Conservation (phyloP, 2,113 vertebrate species). For the Cavia porcellus region DNA sequence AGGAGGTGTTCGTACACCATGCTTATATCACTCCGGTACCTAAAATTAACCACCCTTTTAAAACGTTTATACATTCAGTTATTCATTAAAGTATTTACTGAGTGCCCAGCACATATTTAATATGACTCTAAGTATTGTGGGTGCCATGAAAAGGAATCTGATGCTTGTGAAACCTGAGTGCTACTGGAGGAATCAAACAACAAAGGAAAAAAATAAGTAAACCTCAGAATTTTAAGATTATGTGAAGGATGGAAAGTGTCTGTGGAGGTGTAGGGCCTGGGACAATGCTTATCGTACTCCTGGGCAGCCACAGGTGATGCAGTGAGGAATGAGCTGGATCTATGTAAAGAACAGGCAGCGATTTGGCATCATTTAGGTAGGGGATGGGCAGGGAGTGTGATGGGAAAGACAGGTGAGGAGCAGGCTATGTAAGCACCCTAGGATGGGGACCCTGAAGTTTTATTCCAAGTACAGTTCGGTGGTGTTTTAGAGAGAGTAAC, state of each 20-base stretch:
- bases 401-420: neutral
- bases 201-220: neutral
- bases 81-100: neutral
- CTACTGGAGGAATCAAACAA: neutral
- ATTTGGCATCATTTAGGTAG: neutral
- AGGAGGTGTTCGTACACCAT: neutral
- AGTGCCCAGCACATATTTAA: neutral
- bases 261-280: neutral
- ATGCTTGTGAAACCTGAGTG: neutral
- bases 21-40: neutral
- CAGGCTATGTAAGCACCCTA: neutral
- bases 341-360: neutral
- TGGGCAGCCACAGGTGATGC: neutral
- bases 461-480: neutral
- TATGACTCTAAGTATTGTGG: neutral
- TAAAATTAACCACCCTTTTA: constrained; percentile 16
- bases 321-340: neutral
- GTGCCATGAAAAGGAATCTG: neutral
- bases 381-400: neutral
- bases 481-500: neutral
- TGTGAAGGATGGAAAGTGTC: neutral
- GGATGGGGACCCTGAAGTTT: neutral
- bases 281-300: neutral
- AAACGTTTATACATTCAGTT: neutral
- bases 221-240: neutral